Percentiles rank a stretch among this genome's conserved stretches.
phyloP scores from a whole-genome alignment of 2,797 vertebrate genomes.

The Scyliorhinus canicula region DNA sequence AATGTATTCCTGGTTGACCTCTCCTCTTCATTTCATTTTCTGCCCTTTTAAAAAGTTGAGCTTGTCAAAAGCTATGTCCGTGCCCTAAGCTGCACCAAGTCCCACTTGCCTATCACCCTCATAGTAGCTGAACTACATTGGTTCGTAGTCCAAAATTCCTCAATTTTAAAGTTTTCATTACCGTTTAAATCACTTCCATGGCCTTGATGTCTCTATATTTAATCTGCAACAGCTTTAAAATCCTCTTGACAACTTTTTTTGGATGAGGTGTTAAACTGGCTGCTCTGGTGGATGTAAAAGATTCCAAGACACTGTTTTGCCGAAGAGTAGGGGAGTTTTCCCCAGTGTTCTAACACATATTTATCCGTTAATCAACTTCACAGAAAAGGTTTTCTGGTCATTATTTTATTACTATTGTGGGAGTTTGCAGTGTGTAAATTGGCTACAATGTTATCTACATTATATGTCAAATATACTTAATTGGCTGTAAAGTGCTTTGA shows the following conservation, averaged over 20 bases:
- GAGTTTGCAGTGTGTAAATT: not conserved
- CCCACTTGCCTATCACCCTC: not conserved
- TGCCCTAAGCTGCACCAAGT: not conserved
- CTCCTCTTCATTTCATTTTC: not conserved
- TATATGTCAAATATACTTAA: no score
- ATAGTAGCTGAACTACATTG: not conserved
- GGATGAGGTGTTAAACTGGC: not conserved
- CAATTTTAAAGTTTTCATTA: not conserved
- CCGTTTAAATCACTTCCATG: not conserved
- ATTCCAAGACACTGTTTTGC: not conserved
- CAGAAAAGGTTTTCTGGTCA: not conserved
- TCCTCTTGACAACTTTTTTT: not conserved
- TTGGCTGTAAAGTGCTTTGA: no score
- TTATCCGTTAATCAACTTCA: not conserved
- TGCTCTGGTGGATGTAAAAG: not conserved
- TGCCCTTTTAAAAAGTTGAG: not conserved
- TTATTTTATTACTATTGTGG: not conserved
- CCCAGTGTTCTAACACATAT: no score
- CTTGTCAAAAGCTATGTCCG: not conserved
- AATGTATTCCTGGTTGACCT: not conserved
- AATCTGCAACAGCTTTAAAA: not conserved
- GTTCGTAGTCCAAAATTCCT: not conserved
- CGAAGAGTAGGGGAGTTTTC: no score
- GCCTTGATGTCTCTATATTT: not conserved
- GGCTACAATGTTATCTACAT: no score